These are phyloP conservation scores for Atlantisia rogersi DNA, from an alignment of 2,113 vertebrate species.

Conservation along the genomic window DNA sequence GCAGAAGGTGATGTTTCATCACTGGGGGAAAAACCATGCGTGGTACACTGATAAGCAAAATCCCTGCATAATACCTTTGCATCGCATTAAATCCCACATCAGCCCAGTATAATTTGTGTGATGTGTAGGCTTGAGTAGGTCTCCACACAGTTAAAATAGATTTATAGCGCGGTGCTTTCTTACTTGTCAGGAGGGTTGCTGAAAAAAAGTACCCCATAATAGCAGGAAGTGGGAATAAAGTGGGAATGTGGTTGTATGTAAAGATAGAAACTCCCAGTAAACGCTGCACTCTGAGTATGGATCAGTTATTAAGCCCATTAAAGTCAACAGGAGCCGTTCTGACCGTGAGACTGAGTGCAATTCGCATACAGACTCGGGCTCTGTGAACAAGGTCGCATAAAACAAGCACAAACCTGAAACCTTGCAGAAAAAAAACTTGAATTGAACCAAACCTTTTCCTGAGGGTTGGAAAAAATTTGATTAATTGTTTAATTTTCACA, in stretches of 20 bases:
- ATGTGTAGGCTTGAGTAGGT: background rate
- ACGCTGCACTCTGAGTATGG: background rate
- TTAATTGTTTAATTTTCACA: constrained; percentile 69
- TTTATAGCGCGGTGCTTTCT: background rate
- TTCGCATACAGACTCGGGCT: background rate
- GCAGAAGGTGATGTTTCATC: background rate
- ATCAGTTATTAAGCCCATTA: background rate
- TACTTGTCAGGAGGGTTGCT: background rate
- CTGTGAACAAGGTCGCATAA: background rate
- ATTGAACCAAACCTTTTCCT: constrained; percentile 39
- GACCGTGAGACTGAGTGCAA: background rate
- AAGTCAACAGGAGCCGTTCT: background rate
- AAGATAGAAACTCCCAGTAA: background rate
- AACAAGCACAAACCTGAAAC: constrained; percentile 48
- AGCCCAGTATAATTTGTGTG: background rate
- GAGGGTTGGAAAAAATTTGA: constrained; percentile 48
- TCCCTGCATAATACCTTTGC: background rate
- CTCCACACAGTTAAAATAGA: background rate
- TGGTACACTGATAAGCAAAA: background rate
- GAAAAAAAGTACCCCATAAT: background rate
- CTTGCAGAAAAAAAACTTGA: background rate
- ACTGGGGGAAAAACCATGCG: background rate
- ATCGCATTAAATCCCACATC: background rate
- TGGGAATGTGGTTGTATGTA: background rate
- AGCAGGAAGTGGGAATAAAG: background rate